Conservation (phyloP, 2,113 vertebrate species). For the Prunella fulvescens region DNA sequence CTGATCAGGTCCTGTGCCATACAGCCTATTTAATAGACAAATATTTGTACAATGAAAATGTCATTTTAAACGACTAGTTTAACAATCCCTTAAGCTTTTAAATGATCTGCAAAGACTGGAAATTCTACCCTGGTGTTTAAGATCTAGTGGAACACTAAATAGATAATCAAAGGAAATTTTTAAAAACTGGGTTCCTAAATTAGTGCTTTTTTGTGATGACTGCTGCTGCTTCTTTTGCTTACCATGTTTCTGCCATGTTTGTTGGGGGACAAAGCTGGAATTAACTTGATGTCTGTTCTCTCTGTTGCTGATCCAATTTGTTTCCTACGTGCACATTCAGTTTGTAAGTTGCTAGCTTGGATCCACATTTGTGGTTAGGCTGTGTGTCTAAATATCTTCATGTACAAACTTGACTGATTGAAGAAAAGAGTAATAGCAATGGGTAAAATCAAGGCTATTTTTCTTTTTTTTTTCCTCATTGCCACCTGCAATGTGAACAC, state of each 20-base stretch:
- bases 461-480: not conserved
- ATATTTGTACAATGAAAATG: slow-evolving; percentile 82
- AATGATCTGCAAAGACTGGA: slow-evolving; percentile 77
- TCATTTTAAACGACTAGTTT: slow-evolving; percentile 77
- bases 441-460: not conserved
- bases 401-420: not conserved
- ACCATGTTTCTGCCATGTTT: not conserved
- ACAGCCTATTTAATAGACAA: slow-evolving; percentile 78
- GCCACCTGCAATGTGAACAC: not conserved
- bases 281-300: not conserved
- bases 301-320: not conserved
- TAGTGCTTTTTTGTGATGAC: not conserved
- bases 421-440: not conserved
- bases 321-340: not conserved
- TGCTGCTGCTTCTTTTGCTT: not conserved
- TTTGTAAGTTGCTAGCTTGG: not conserved
- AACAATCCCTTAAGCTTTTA: slow-evolving; percentile 81
- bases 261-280: not conserved
- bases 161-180: slow-evolving; percentile 59
- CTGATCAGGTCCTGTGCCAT: slow-evolving; percentile 73
- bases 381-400: not conserved
- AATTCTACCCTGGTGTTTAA: slow-evolving; percentile 64
- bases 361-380: not conserved
- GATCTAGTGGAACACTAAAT: slow-evolving; percentile 60
- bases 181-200: slow-evolving; percentile 40